phyloP scores from a whole-genome alignment of 1,140 invertebrate genomes.

The Diorhabda sublineata region DNA sequence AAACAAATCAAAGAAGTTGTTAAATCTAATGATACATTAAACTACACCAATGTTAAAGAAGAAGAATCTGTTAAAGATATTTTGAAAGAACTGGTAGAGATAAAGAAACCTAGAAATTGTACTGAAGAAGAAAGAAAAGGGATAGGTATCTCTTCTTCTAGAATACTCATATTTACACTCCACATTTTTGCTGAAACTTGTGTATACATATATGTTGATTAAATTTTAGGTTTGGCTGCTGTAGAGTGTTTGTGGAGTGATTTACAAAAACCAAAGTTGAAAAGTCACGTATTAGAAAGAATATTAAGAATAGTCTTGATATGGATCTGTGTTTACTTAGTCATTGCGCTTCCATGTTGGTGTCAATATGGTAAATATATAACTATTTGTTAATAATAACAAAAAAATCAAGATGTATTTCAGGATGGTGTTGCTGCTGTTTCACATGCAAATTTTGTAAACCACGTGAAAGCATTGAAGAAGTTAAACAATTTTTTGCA shows the following conservation, averaged over 20 bases:
- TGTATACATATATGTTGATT: background rate
- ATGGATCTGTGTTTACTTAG: constrained; percentile 39
- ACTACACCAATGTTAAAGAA: constrained; percentile 40
- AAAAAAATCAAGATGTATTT: background rate
- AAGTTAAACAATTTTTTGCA: constrained; percentile 37
- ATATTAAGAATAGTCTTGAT: constrained; percentile 34
- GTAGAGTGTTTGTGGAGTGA: constrained; percentile 36
- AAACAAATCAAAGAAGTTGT: constrained; percentile 28
- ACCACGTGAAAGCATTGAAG: constrained; percentile 38
- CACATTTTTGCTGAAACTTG: too few species aligned
- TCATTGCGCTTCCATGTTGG: constrained; percentile 44
- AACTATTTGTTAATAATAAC: background rate
- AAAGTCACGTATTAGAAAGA: constrained; percentile 25
- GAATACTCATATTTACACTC: too few species aligned
- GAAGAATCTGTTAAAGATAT: constrained; percentile 39
- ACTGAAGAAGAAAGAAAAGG: constrained; percentile 40
- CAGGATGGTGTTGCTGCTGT: constrained; percentile 46
- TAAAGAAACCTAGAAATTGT: constrained; percentile 38
- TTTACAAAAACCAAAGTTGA: constrained; percentile 28
- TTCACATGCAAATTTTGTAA: constrained; percentile 41
- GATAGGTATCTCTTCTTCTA: constrained; percentile 29
- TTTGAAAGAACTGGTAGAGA: constrained; percentile 31
- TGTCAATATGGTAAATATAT: constrained; percentile 38
- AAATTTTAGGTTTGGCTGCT: constrained; percentile 32
- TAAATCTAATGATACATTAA: constrained; percentile 34